Conservation (phyloP, 2,113 vertebrate species). For the Penelope pileata region DNA sequence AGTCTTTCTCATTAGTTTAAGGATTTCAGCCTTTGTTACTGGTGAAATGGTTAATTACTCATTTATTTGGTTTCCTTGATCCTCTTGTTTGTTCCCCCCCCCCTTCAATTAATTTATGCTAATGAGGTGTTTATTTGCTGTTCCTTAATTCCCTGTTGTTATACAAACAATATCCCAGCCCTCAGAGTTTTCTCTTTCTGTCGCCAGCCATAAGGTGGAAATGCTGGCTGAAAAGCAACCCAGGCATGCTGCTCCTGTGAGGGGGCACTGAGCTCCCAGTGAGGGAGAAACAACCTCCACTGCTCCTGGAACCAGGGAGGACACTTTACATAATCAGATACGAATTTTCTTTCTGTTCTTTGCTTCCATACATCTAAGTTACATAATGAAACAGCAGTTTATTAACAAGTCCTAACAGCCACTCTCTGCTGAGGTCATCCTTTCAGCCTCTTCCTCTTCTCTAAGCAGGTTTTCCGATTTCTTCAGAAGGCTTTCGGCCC, state of each 20-base stretch:
- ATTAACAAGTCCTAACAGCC: not conserved
- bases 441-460: not conserved
- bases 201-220: not conserved
- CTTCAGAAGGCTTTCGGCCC: not conserved
- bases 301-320: not conserved
- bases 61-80: conserved; percentile 39
- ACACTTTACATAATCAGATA: not conserved
- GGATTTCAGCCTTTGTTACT: conserved; percentile 36
- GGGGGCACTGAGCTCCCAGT: not conserved
- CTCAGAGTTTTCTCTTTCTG: not conserved
- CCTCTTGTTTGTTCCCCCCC: conserved; percentile 15
- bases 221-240: not conserved
- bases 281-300: not conserved
- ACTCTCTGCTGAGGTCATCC: not conserved
- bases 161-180: not conserved
- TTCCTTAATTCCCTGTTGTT: conserved; percentile 24
- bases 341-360: not conserved
- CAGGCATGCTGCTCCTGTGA: not conserved
- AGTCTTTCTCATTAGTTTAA: conserved; percentile 28
- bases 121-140: conserved; percentile 41
- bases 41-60: conserved; percentile 45
- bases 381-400: not conserved
- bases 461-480: not conserved
- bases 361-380: not conserved
- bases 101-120: conserved; percentile 53